Percentiles rank a stretch among this genome's conserved stretches.
Evolutionary conservation across 2,888 invertebrate genomes (phyloP).

Genomic region (Spisula solida): DNA sequence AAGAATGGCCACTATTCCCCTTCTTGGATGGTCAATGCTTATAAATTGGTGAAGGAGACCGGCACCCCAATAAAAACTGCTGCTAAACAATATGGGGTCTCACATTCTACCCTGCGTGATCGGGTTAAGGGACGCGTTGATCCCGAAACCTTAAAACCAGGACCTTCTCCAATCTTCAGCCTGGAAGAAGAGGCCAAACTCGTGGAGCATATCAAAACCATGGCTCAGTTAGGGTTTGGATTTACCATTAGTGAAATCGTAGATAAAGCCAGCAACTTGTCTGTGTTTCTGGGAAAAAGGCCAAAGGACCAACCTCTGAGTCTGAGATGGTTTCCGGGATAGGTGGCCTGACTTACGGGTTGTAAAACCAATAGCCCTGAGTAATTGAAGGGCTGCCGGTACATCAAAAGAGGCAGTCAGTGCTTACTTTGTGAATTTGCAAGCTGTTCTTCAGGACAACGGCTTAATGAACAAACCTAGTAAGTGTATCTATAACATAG

Average conservation of each 20-base stretch:
- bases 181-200: conserved; percentile 14
- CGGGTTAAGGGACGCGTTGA: background rate
- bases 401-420: too few species aligned
- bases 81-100: too few species aligned
- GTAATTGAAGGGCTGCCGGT: background rate
- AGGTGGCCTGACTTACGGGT: conserved; percentile 12
- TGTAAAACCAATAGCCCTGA: background rate
- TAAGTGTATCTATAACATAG: conserved; percentile 3
- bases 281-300: conserved; percentile 47
- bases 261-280: conserved; percentile 47
- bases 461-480: too few species aligned
- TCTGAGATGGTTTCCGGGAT: background rate
- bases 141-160: background rate
- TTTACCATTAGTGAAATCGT: conserved; percentile 49
- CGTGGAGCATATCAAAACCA: background rate
- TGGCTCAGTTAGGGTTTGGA: conserved; percentile 53
- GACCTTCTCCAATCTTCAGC: background rate
- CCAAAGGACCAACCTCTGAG: background rate
- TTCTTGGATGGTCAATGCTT: too few species aligned
- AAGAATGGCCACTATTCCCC: too few species aligned
- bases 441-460: too few species aligned
- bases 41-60: too few species aligned
- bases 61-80: too few species aligned
- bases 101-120: background rate
- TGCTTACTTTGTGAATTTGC: too few species aligned